Base-by-base conservation (phyloP, 1,140 invertebrate genomes). In the Centruroides sculpturatus region DNA sequence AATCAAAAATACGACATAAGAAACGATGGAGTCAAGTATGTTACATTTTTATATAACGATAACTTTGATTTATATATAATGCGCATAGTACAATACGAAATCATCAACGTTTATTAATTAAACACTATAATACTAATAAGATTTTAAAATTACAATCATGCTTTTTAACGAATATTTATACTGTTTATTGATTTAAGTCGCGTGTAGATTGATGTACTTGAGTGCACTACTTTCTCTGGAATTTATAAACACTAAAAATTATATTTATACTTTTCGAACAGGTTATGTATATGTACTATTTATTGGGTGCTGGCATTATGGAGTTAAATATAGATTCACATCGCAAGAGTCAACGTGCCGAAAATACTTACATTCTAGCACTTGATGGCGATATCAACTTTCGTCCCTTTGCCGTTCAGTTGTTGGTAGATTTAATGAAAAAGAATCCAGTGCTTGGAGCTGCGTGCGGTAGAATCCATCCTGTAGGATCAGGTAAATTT, bases 251-350 rank as follows among this genome's bases (percentile, higher is more conserved):
- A 23, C 23, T 23, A 23, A 23, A 23, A 23, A 51, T 34, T n/a
- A 34, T n/a, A 51, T 51, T n/a, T 51, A n/a, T 51, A 51, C 8
- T 36, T 56, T 8, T 50, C 49, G 48, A 5, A 9, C 50, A 66
- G 63, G 92, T 97, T 4, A 98, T 98, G 94, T 98, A 98, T 81
- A 95, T 98, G 90, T 98, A 98, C 80, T 98, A 98, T 70, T 77
- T 98, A 41, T 80, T 98, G 47, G 93, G 93, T 36, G 91, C 93
- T 74, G 82, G 87, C 59, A 78, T 98, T 1, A 95, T 95, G 90
- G 91, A 94, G 69, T 72, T 92, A 46, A 86, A 89, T n/a, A 92
- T 93, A 66, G 89, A 90, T 51, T 88, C 92, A 3, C 87, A 91
- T 69, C 81, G 92, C 55, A 95, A 95, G 74, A 91, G 92, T 76